A percentile compares a stretch with the other conserved stretches of the same genome.
Conservation (phyloP, 2,797 vertebrate genomes). For the Takifugu rubripes region DNA sequence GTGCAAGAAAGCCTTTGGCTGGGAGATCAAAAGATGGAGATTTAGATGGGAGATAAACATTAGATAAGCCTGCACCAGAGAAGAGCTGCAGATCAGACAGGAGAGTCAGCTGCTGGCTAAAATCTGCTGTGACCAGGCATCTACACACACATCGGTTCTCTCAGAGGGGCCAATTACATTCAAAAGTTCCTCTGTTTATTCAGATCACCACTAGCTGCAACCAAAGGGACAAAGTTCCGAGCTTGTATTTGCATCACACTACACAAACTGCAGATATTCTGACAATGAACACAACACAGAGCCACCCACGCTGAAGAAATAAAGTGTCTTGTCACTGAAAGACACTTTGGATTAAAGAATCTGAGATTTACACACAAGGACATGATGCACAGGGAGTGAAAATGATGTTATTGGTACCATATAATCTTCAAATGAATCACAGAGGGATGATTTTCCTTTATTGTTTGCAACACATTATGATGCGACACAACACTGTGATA, state of each 20-base stretch:
- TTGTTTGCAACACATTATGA: background rate
- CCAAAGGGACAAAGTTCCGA: slow-evolving; percentile 34
- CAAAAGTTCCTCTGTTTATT: slow-evolving; percentile 55
- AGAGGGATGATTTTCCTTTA: slow-evolving; percentile 8
- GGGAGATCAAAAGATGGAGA: slow-evolving; percentile 12
- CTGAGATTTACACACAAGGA: slow-evolving; percentile 17
- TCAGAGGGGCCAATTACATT: slow-evolving; percentile 52
- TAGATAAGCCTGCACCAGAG: slow-evolving; percentile 29
- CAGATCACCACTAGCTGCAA: slow-evolving; percentile 52
- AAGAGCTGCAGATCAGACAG: too few species aligned
- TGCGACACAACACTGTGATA: slow-evolving; percentile 9
- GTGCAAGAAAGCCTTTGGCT: slow-evolving; percentile 54
- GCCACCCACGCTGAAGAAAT: slow-evolving; percentile 33
- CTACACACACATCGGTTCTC: slow-evolving; percentile 32
- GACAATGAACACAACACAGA: slow-evolving; percentile 49
- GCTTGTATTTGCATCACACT: slow-evolving; percentile 41
- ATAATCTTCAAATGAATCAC: slow-evolving; percentile 5
- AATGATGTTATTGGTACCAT: slow-evolving; percentile 11
- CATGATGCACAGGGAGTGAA: slow-evolving; percentile 13
- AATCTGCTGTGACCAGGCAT: slow-evolving; percentile 56
- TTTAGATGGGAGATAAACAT: slow-evolving; percentile 48
- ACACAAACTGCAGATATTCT: slow-evolving; percentile 51
- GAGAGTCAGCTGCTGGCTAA: slow-evolving; percentile 8
- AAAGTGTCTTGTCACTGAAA: slow-evolving; percentile 36
- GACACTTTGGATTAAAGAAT: slow-evolving; percentile 32